Conservation (phyloP, 2,888 invertebrate species). For the Ormyrus pomaceus region DNA sequence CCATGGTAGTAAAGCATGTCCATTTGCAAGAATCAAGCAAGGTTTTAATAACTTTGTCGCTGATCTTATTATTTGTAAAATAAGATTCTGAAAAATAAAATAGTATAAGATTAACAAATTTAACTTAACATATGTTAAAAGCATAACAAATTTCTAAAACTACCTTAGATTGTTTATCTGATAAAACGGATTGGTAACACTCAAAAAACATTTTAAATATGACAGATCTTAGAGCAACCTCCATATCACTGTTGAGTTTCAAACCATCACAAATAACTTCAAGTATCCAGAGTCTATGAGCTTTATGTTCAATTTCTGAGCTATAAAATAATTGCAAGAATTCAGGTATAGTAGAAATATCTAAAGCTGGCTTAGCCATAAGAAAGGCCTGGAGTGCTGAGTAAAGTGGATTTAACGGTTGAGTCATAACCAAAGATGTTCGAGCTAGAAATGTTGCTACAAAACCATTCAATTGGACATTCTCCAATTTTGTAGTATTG, state of each 20-base stretch:
- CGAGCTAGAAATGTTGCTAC: slow-evolving; percentile 84
- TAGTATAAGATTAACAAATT: slow-evolving; percentile 11
- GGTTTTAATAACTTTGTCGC: slow-evolving; percentile 82
- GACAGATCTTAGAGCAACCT: slow-evolving; percentile 84
- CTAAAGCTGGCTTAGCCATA: slow-evolving; percentile 85
- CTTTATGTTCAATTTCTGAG: slow-evolving; percentile 82
- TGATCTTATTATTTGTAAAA: slow-evolving; percentile 81
- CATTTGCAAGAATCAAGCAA: slow-evolving; percentile 81
- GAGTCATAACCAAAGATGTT: slow-evolving; percentile 83
- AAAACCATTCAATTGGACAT: slow-evolving; percentile 77
- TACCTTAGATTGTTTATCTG: slow-evolving; percentile 81
- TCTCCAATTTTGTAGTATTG: slow-evolving; percentile 52
- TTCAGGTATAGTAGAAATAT: slow-evolving; percentile 90
- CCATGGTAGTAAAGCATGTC: slow-evolving; percentile 86
- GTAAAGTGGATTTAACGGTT: slow-evolving; percentile 87
- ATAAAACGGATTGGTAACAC: slow-evolving; percentile 81
- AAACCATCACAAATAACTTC: slow-evolving; percentile 86
- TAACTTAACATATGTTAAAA: background rate
- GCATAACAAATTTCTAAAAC: slow-evolving; percentile 30
- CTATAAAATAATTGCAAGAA: slow-evolving; percentile 90
- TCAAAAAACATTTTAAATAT: slow-evolving; percentile 87
- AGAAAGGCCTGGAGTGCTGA: slow-evolving; percentile 87
- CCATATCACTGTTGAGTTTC: slow-evolving; percentile 85
- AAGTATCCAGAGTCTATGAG: slow-evolving; percentile 87
- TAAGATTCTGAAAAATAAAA: slow-evolving; percentile 74